Evolutionary conservation across 2,797 vertebrate genomes (phyloP).

Genomic region (Tangara arthus): DNA sequence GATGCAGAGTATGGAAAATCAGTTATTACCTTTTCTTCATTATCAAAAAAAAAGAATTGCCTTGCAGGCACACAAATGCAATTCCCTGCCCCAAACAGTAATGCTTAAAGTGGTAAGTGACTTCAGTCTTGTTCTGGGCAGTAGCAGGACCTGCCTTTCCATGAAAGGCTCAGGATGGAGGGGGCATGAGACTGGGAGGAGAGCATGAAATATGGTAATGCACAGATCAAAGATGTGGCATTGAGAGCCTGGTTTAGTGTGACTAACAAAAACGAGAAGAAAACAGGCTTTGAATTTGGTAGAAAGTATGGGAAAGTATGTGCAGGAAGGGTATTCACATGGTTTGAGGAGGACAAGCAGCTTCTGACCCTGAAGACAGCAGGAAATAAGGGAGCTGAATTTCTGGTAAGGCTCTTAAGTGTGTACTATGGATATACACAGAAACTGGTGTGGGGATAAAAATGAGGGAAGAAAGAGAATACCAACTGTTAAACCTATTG

Average conservation of each 20-base stretch:
- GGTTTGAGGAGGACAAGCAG: neutral
- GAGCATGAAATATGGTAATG: fast-evolving
- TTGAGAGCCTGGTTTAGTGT: neutral
- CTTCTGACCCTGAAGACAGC: neutral
- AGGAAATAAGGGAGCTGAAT: neutral
- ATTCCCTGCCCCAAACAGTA: neutral
- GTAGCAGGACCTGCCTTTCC: neutral
- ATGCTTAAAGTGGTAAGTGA: fast-evolving
- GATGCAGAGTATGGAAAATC: constrained; percentile 62
- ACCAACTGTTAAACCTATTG: neutral
- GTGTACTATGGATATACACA: neutral
- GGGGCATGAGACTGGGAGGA: neutral
- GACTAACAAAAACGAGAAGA: neutral
- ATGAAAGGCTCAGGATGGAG: neutral
- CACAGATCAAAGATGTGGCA: neutral
- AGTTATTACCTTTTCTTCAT: neutral
- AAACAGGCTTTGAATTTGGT: neutral
- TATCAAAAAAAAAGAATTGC: neutral
- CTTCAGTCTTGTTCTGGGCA: neutral
- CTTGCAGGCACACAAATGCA: neutral
- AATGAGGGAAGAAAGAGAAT: neutral
- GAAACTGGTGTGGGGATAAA: neutral
- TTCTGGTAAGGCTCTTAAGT: neutral
- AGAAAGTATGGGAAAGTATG: neutral
- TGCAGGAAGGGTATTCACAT: neutral